These are phyloP conservation scores for Ellobium chinense DNA, from an alignment of 2,888 invertebrate genomes.

Conservation along the genomic window DNA sequence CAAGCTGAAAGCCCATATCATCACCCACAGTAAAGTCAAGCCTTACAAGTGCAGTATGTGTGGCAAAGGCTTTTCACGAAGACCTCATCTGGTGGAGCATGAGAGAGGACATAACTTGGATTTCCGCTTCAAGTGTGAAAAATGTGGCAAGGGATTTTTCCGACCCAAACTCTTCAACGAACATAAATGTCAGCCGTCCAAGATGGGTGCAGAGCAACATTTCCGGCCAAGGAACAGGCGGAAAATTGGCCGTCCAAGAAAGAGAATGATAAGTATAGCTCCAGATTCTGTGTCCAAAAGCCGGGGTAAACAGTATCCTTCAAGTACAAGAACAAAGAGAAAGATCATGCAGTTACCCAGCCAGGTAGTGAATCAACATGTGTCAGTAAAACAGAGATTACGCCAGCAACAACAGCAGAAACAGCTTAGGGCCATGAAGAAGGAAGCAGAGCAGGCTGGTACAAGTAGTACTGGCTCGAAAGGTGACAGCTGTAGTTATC, in stretches of 20 bases:
- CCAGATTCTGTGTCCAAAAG: conserved; percentile 41
- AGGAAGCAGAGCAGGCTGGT: neutral
- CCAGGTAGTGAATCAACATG: neutral
- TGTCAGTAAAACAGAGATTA: conserved; percentile 23
- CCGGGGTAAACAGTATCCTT: conserved; percentile 40
- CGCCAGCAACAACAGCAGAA: neutral
- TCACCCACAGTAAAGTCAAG: conserved; percentile 82
- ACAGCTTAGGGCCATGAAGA: neutral
- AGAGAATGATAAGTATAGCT: conserved; percentile 55
- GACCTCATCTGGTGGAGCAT: conserved; percentile 77
- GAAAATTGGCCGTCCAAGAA: conserved; percentile 70
- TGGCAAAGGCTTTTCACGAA: conserved; percentile 76
- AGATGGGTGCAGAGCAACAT: conserved; percentile 57
- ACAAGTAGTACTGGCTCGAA: neutral
- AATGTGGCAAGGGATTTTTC: conserved; percentile 74
- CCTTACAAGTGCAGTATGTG: conserved; percentile 78
- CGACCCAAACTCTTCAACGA: conserved; percentile 70
- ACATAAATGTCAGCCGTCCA: conserved; percentile 70
- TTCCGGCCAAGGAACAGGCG: conserved; percentile 64
- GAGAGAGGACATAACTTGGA: conserved; percentile 74
- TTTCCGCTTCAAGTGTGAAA: conserved; percentile 70
- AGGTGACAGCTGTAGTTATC: neutral
- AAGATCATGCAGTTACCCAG: conserved; percentile 24
- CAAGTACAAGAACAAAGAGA: conserved; percentile 15
- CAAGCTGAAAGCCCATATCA: conserved; percentile 83